A percentile compares a stretch with the other conserved stretches of the same genome.
Conservation (phyloP, 2,888 invertebrate genomes). For the Strigamia transsilvanica region DNA sequence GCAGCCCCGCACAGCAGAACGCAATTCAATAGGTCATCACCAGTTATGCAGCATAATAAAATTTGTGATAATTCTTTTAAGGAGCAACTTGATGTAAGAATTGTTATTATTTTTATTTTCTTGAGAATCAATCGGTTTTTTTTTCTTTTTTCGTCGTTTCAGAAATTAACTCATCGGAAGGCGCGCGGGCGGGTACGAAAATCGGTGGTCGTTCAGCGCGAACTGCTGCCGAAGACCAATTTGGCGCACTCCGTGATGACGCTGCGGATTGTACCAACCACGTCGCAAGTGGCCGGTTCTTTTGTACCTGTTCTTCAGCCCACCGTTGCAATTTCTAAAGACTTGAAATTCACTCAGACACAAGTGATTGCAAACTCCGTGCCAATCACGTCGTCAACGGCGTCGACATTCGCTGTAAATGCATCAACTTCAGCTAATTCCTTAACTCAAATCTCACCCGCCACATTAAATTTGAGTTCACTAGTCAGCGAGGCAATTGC, state of each 20-base stretch:
- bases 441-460: not conserved
- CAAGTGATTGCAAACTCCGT: constrained; percentile 37
- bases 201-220: constrained; percentile 71
- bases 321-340: constrained; percentile 28
- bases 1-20: constrained; percentile 57
- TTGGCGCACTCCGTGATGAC: constrained; percentile 56
- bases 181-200: constrained; percentile 57
- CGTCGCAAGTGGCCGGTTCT: constrained; percentile 55
- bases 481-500: not conserved
- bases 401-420: not conserved
- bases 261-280: constrained; percentile 54
- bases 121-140: not conserved
- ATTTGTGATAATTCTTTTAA: constrained; percentile 57
- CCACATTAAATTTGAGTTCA: not conserved
- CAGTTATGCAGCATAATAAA: constrained; percentile 26
- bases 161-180: constrained; percentile 57
- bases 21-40: constrained; percentile 6
- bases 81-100: constrained; percentile 58
- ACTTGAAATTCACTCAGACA: constrained; percentile 51
- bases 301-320: constrained; percentile 55
- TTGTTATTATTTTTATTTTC: constrained; percentile 27
- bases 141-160: constrained; percentile 28
- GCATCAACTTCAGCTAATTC: constrained; percentile 40
- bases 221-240: constrained; percentile 71
- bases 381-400: constrained; percentile 26